These are phyloP conservation scores for Lates calcarifer DNA, from an alignment of 2,113 vertebrate species.

Conservation along the genomic window DNA sequence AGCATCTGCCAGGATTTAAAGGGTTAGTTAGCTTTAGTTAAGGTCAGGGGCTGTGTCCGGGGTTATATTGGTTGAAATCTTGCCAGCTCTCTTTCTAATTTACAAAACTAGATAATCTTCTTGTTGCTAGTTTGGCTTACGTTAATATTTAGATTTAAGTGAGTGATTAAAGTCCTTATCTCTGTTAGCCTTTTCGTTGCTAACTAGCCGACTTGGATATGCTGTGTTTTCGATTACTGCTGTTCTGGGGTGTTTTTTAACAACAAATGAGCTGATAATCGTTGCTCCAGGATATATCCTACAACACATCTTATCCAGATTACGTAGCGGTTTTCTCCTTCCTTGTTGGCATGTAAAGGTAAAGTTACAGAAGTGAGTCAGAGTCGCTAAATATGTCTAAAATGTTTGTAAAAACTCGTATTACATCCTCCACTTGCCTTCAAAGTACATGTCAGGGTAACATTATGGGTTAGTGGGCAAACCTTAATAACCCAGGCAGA, in stretches of 20 bases:
- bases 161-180: not conserved
- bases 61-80: not conserved
- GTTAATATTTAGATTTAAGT: not conserved
- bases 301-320: no score
- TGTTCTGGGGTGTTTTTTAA: not conserved
- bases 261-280: not conserved
- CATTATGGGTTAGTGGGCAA: not conserved
- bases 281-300: not conserved
- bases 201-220: not conserved
- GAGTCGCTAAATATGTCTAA: not conserved
- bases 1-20: no score
- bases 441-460: not conserved
- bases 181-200: conserved; percentile 22
- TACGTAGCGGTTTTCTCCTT: not conserved
- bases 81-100: not conserved
- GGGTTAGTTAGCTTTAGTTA: not conserved
- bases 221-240: not conserved
- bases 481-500: not conserved
- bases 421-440: not conserved
- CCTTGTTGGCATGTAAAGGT: not conserved
- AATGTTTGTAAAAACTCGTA: not conserved
- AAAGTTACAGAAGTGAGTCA: not conserved
- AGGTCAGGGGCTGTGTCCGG: not conserved
- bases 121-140: not conserved
- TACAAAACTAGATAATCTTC: not conserved